These are phyloP conservation scores for Pristionchus arcanus DNA, from an alignment of 2,888 invertebrate species.

Conservation along the genomic window DNA sequence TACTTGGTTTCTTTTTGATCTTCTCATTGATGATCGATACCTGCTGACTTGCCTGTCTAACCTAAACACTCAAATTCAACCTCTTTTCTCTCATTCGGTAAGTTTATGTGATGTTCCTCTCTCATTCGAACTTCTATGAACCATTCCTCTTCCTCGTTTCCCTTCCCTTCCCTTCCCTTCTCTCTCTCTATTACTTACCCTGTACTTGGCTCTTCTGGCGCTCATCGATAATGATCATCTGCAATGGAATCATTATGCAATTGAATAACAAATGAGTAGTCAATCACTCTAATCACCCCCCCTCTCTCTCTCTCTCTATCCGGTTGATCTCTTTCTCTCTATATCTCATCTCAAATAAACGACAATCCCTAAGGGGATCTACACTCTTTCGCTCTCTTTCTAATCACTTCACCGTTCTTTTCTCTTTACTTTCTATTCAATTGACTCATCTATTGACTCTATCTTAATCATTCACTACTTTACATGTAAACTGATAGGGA, in stretches of 20 bases:
- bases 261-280: neutral
- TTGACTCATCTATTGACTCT: neutral
- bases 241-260: neutral
- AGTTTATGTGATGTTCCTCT: neutral
- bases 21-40: slow-evolving; percentile 42
- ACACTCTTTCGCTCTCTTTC: neutral
- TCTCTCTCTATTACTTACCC: neutral
- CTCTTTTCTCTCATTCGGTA: neutral
- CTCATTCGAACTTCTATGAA: neutral
- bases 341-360: slow-evolving; percentile 37
- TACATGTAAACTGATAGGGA: neutral
- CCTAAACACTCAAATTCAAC: slow-evolving; percentile 44
- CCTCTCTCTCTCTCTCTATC: slow-evolving; percentile 16
- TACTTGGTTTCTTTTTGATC: slow-evolving; percentile 54
- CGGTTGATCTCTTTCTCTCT: neutral
- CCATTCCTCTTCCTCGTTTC: neutral
- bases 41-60: slow-evolving; percentile 41
- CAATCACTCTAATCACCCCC: neutral
- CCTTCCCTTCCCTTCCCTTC: neutral
- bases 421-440: neutral
- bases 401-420: neutral
- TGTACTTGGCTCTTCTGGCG: neutral
- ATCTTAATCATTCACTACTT: neutral
- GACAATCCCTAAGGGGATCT: slow-evolving; percentile 21
- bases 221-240: slow-evolving; percentile 37